phyloP scores from a whole-genome alignment of 1,140 invertebrate species.

The Zaprionus davidi region DNA sequence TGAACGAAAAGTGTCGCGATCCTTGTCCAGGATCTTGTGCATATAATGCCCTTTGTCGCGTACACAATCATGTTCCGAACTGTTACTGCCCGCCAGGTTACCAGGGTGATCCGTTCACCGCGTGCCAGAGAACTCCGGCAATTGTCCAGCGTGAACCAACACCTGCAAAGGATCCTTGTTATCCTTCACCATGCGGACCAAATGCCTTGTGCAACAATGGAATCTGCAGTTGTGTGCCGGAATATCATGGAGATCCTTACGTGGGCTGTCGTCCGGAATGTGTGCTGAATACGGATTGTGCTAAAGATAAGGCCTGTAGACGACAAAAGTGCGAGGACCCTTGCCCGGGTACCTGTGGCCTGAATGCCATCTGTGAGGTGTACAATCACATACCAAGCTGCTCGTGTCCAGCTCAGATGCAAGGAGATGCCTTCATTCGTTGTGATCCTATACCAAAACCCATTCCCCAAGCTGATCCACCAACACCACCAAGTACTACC shows the following conservation, averaged over 20 bases:
- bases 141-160: constrained; percentile 88
- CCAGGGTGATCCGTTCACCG: constrained; percentile 87
- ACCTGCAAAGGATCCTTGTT: constrained; percentile 87
- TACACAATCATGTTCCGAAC: constrained; percentile 90
- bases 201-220: constrained; percentile 89
- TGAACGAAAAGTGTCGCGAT: constrained; percentile 92
- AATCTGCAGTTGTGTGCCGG: constrained; percentile 85
- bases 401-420: constrained; percentile 88
- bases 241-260: constrained; percentile 89
- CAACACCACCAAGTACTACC: constrained; percentile 46
- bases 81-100: constrained; percentile 90
- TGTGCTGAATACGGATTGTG: constrained; percentile 89
- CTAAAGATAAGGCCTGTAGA: constrained; percentile 88
- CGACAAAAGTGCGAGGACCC: constrained; percentile 90
- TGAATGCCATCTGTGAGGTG: constrained; percentile 88
- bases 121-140: constrained; percentile 84
- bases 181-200: constrained; percentile 89
- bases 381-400: constrained; percentile 91
- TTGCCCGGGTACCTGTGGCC: constrained; percentile 91
- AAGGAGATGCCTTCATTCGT: constrained; percentile 90
- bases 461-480: constrained; percentile 71
- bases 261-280: constrained; percentile 91
- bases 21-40: constrained; percentile 92
- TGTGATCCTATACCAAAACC: constrained; percentile 87
- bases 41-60: constrained; percentile 90